Evolutionary conservation across 2,888 invertebrate species (phyloP).

Genomic region (Cacoxenus indagator): DNA sequence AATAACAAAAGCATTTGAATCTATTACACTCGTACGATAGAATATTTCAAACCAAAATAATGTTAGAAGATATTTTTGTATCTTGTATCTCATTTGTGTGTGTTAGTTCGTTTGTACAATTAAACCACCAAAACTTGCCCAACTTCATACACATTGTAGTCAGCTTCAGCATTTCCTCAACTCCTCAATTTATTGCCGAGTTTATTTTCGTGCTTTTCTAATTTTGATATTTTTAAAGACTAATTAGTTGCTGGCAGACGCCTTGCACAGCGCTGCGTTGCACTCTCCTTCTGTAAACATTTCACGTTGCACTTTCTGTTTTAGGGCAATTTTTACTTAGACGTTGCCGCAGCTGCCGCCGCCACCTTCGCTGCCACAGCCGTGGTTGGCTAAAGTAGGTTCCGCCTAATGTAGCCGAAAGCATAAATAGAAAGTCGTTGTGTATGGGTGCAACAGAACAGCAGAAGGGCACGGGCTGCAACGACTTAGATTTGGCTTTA

Average conservation of each 20-base stretch:
- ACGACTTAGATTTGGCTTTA: neutral
- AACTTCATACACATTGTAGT: constrained; percentile 1
- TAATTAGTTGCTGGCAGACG: constrained; percentile 49
- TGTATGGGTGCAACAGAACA: constrained; percentile 36
- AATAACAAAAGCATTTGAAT: neutral
- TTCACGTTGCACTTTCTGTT: constrained; percentile 25
- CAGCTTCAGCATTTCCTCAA: neutral
- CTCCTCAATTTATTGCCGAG: constrained; percentile 24
- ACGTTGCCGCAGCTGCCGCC: neutral
- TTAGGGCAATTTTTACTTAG: neutral
- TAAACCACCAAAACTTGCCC: neutral
- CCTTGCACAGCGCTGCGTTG: constrained; percentile 35
- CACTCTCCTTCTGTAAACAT: constrained; percentile 18
- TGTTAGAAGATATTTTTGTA: no score
- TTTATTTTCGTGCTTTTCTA: constrained; percentile 57
- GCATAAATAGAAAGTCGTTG: neutral
- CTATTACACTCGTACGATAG: neutral
- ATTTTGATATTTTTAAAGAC: constrained; percentile 63
- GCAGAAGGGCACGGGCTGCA: constrained; percentile 23
- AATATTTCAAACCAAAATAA: no score
- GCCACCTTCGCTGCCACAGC: neutral
- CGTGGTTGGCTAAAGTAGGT: neutral
- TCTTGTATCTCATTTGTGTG: no score
- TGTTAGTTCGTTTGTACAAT: neutral
- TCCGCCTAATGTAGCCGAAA: neutral